phyloP scores from a whole-genome alignment of 2,797 vertebrate genomes.

The Hyperoplus immaculatus region DNA sequence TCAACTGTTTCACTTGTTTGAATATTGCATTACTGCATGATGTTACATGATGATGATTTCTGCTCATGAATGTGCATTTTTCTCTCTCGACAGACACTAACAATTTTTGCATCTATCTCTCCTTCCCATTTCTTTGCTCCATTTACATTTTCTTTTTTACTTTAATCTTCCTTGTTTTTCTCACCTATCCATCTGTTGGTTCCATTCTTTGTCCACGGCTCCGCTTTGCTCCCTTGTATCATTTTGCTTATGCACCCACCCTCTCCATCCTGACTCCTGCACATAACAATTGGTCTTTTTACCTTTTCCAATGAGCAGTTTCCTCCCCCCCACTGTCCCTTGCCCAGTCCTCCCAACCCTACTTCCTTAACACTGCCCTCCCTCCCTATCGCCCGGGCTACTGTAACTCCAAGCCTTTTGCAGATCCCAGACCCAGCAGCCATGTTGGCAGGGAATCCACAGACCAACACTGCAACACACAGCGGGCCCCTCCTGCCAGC shows the following conservation, averaged over 20 bases:
- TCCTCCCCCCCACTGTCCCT: conserved; percentile 85
- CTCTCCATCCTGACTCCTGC: conserved; percentile 20
- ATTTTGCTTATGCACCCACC: conserved; percentile 40
- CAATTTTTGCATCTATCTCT: conserved; percentile 87
- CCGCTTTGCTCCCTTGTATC: conserved; percentile 52
- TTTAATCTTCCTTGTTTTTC: conserved; percentile 50
- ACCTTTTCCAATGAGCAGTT: conserved; percentile 68
- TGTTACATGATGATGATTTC: conserved; percentile 60
- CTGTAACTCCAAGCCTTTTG: conserved; percentile 63
- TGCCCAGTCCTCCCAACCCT: conserved; percentile 77
- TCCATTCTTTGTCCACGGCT: conserved; percentile 64
- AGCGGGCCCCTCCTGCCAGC: conserved; percentile 31
- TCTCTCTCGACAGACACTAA: conserved; percentile 83
- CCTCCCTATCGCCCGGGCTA: conserved; percentile 71
- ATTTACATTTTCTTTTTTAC: conserved; percentile 58
- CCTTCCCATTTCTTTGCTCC: conserved; percentile 79
- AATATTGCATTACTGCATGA: conserved; percentile 61
- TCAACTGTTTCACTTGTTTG: conserved; percentile 51
- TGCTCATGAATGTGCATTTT: conserved; percentile 81
- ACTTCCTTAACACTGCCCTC: conserved; percentile 83
- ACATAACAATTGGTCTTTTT: conserved; percentile 38
- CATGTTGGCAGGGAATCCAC: conserved; percentile 60
- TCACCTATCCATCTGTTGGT: conserved; percentile 62
- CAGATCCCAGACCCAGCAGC: conserved; percentile 61
- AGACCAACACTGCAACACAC: conserved; percentile 37